Evolutionary conservation across 2,888 invertebrate genomes (phyloP).

Genomic region (Erannis defoliaria): DNA sequence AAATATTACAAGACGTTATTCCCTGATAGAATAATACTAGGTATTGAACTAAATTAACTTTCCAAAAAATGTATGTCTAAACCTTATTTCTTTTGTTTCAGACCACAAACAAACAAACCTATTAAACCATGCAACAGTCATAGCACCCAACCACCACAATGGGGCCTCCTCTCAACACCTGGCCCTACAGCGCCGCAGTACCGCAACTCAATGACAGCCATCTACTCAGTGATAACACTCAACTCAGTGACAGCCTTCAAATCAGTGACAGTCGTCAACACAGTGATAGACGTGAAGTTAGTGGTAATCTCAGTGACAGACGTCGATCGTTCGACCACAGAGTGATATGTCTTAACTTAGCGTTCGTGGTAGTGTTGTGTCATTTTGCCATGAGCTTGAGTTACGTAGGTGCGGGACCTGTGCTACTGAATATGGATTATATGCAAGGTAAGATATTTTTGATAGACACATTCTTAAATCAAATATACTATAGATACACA

Average conservation of each 20-base stretch:
- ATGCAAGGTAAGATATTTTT: slow-evolving; percentile 67
- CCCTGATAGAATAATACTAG: too few species aligned
- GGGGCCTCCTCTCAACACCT: slow-evolving; percentile 74
- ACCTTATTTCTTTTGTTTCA: slow-evolving; percentile 60
- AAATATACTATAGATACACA: too few species aligned
- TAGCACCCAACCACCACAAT: slow-evolving; percentile 59
- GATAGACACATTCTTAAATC: too few species aligned
- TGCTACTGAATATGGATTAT: slow-evolving; percentile 77
- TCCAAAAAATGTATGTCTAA: too few species aligned
- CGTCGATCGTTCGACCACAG: slow-evolving; percentile 52
- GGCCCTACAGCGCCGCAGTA: slow-evolving; percentile 62
- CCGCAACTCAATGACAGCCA: neutral
- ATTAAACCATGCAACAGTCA: slow-evolving; percentile 57
- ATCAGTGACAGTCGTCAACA: slow-evolving; percentile 40
- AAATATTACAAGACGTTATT: too few species aligned
- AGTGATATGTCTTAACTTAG: slow-evolving; percentile 68
- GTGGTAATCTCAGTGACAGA: slow-evolving; percentile 30
- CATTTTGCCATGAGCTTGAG: slow-evolving; percentile 69
- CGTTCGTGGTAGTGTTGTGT: slow-evolving; percentile 64
- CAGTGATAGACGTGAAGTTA: slow-evolving; percentile 28
- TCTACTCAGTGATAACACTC: neutral
- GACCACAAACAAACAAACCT: slow-evolving; percentile 44
- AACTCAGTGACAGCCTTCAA: slow-evolving; percentile 44
- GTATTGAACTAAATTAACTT: too few species aligned
- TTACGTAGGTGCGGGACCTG: slow-evolving; percentile 72